These are phyloP conservation scores for Rhogogaster chlorosoma DNA, from an alignment of 2,888 invertebrate species.

Conservation along the genomic window DNA sequence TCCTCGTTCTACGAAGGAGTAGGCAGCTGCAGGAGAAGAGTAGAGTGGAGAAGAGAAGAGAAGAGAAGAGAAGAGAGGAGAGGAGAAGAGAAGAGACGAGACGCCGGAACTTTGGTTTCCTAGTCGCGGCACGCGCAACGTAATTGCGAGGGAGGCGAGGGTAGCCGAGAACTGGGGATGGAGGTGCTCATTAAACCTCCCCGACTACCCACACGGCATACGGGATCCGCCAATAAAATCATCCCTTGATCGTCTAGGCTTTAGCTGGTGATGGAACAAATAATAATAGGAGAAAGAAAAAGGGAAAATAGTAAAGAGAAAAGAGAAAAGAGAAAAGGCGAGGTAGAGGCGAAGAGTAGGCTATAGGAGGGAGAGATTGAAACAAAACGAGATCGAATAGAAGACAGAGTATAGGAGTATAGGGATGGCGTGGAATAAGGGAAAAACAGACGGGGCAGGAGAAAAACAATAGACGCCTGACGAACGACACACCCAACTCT, in stretches of 20 bases:
- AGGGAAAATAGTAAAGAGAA: too few relatives aligned
- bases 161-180: slow-evolving; percentile 56
- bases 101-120: slow-evolving; percentile 61
- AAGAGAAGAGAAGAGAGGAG: slow-evolving; percentile 40
- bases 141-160: slow-evolving; percentile 74
- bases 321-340: neutral
- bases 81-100: slow-evolving; percentile 37
- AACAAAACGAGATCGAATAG: slow-evolving; percentile 26
- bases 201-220: slow-evolving; percentile 71
- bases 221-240: slow-evolving; percentile 73
- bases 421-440: neutral
- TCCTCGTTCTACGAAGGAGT: slow-evolving; percentile 15
- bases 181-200: slow-evolving; percentile 67
- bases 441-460: slow-evolving; percentile 3
- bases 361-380: slow-evolving; percentile 9
- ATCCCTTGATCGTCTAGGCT: slow-evolving; percentile 69
- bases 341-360: neutral
- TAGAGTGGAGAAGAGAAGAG: slow-evolving; percentile 41
- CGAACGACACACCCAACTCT: slow-evolving; percentile 38
- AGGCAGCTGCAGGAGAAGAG: slow-evolving; percentile 34
- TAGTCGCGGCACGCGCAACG: slow-evolving; percentile 76
- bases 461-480: slow-evolving; percentile 42
- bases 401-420: neutral
- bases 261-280: slow-evolving; percentile 65
- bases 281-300: slow-evolving; percentile 51